phyloP scores from a whole-genome alignment of 1,140 invertebrate genomes.

The Pseudomyrmex cubaensis region DNA sequence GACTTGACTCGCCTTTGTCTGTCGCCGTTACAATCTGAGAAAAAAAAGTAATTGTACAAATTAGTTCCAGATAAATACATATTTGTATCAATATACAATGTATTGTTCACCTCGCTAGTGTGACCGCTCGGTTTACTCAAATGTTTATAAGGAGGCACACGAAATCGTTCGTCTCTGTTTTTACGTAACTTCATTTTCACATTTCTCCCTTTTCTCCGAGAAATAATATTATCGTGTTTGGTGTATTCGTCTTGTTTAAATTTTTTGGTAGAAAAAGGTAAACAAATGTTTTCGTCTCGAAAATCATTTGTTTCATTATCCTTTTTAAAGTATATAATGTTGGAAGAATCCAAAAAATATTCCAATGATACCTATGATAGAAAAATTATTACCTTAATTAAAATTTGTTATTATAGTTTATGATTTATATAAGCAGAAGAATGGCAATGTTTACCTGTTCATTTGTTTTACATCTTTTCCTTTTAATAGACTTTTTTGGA shows the following conservation, averaged over 20 bases:
- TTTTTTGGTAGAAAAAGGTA: slow-evolving; percentile 67
- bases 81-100: slow-evolving; percentile 11
- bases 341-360: slow-evolving; percentile 76
- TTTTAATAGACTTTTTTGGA: slow-evolving; percentile 71
- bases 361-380: slow-evolving; percentile 68
- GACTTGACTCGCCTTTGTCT: neutral
- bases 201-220: slow-evolving; percentile 27
- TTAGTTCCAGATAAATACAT: neutral
- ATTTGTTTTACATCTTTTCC: slow-evolving; percentile 79
- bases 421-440: slow-evolving; percentile 67
- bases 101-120: slow-evolving; percentile 1
- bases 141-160: neutral
- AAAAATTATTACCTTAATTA: slow-evolving; percentile 14
- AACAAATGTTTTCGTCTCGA: slow-evolving; percentile 64
- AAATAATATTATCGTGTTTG: slow-evolving; percentile 26
- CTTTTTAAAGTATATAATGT: slow-evolving; percentile 79
- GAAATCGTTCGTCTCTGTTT: neutral
- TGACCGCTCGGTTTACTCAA: slow-evolving; percentile 1
- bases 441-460: slow-evolving; percentile 68
- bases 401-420: neutral
- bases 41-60: slow-evolving; percentile 12
- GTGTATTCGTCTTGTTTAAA: slow-evolving; percentile 42
- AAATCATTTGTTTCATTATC: slow-evolving; percentile 70
- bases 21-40: slow-evolving; percentile 31
- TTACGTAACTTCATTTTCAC: slow-evolving; percentile 41